Evolutionary conservation across 2,797 vertebrate genomes (phyloP), one percentile per base, ranked within the genome.

Genomic region (Hybognathus amarus): DNA sequence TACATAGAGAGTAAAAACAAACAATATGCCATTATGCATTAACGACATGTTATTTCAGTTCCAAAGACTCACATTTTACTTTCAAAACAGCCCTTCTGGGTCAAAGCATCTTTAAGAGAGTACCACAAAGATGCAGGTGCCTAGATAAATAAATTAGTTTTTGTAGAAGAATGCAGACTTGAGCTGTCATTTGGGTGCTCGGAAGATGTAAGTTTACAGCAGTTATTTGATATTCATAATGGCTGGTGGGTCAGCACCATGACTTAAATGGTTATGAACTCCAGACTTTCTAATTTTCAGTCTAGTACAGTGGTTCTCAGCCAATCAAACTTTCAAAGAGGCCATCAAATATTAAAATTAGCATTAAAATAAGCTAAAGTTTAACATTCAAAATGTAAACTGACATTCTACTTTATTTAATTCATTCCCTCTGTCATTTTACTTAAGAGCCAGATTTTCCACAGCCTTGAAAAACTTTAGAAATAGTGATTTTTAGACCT

Each of bases 71-170:
- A 69, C 22, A 77, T 78, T 61, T 61, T 12, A 79, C 24, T 64
- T 67, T 64, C 22, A 64, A 36, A 79, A 66, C 3, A 69, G 47
- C 20, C 24, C 20, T 38, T 64, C 45, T 79, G 33, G 67, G 52
- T 36, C 73, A 27, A 80, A 73, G 36, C 13, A 47, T 67, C 20
- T 47, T 38, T 54, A 33, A 83, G 47, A 40, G 61, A 61, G n/a
- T 20, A 75, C 38, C 75, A 73, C 75, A 40, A 50, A 45, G 63
- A 63, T 77, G 4, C 68, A 82, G 64, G 85, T 56, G 77, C 30
- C 38, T 83, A 30, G 79, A 73, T 80, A 85, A 83, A 80, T 78
- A 83, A 66, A 50, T 81, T 12, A 83, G 61, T 61, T 33, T 50
- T 59, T 81, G 52, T 85, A 68, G 68, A 59, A 66, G 77, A 50